phyloP scores from a whole-genome alignment of 2,888 invertebrate species.

The Leptopterna dolabrata region DNA sequence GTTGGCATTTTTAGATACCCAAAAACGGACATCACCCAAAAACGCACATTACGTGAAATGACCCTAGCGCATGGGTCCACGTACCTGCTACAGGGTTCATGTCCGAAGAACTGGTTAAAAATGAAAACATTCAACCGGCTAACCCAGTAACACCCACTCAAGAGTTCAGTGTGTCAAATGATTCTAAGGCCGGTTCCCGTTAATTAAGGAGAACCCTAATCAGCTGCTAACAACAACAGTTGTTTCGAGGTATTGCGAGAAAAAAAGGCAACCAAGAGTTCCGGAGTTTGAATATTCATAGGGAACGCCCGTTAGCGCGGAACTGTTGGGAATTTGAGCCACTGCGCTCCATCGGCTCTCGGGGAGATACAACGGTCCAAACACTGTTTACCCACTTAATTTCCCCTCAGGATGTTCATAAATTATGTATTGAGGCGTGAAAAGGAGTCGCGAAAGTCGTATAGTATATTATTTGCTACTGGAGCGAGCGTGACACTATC shows the following conservation, averaged over 20 bases:
- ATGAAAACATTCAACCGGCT: background rate
- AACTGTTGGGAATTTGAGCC: background rate
- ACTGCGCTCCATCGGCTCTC: background rate
- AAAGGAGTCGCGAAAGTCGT: conserved; percentile 4
- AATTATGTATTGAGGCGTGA: conserved; percentile 26
- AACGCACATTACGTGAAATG: no score
- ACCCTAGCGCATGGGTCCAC: no score
- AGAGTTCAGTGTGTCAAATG: conserved; percentile 13
- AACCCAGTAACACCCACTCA: background rate
- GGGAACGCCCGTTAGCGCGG: conserved; percentile 17
- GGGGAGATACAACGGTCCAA: background rate
- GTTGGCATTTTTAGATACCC: no score
- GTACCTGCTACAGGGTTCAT: no score
- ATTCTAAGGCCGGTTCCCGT: background rate
- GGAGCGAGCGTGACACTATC: background rate
- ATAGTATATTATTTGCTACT: background rate
- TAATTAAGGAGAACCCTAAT: background rate
- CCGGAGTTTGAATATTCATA: conserved; percentile 23
- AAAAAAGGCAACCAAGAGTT: background rate
- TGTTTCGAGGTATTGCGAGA: background rate
- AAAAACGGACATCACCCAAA: no score
- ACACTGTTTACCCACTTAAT: conserved; percentile 27
- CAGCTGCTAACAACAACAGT: background rate
- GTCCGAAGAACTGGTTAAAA: no score
- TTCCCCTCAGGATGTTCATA: conserved; percentile 19